A percentile compares a stretch with the other conserved stretches of the same genome.
These are phyloP conservation scores for Tortricodes alternella DNA, from an alignment of 2,888 invertebrate species.

Conservation along the genomic window DNA sequence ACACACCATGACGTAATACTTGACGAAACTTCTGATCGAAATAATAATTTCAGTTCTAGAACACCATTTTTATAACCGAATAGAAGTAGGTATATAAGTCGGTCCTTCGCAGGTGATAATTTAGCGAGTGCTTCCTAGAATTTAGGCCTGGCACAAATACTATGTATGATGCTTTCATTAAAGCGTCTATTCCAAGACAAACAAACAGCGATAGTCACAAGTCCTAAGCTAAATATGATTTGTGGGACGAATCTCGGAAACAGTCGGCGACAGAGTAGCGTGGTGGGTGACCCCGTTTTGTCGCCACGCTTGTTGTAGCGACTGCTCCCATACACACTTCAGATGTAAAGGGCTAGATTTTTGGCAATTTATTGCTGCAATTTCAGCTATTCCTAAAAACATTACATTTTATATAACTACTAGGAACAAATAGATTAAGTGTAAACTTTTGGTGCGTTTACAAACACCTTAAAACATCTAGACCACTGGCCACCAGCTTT, in stretches of 20 bases:
- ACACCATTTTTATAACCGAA: no score
- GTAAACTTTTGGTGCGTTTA: no score
- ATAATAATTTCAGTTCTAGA: background rate
- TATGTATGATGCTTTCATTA: conserved; percentile 62
- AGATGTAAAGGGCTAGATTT: no score
- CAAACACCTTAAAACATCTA: no score
- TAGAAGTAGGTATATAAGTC: no score
- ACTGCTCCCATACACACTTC: background rate
- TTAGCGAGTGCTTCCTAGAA: conserved; percentile 36
- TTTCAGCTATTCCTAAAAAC: no score
- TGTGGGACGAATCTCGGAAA: conserved; percentile 66
- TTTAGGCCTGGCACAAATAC: conserved; percentile 52
- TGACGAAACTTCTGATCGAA: background rate
- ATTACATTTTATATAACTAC: no score
- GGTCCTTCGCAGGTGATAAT: conserved; percentile 7
- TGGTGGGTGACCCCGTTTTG: conserved; percentile 32
- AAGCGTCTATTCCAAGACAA: conserved; percentile 66
- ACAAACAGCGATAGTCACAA: conserved; percentile 60
- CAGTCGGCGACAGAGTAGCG: conserved; percentile 56
- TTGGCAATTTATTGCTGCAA: no score
- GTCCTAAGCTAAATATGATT: conserved; percentile 73
- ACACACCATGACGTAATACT: conserved; percentile 9
- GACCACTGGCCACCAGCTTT: background rate
- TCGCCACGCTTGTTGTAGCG: conserved; percentile 15
- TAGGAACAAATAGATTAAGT: no score